phyloP scores from a whole-genome alignment of 2,113 vertebrate genomes.

The Sapayoa aenigma region DNA sequence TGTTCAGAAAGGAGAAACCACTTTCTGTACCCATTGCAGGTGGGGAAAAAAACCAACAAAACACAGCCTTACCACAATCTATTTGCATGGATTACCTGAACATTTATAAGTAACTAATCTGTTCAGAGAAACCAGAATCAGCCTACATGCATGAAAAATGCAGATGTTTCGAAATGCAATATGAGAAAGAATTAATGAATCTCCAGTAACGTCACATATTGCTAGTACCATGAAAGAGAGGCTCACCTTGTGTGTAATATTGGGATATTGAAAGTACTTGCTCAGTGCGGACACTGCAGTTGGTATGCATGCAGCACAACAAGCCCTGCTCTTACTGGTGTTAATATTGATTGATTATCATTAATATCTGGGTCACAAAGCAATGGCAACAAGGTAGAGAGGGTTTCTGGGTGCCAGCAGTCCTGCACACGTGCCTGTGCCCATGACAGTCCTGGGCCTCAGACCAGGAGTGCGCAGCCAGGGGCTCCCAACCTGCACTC shows the following conservation, averaged over 20 bases:
- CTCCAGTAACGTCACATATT: background rate
- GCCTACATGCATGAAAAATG: background rate
- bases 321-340: background rate
- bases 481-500: background rate
- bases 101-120: constrained; percentile 31
- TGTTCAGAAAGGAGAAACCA: constrained; percentile 16
- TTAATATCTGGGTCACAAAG: background rate
- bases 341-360: background rate
- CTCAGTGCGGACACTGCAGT: background rate
- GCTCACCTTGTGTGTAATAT: background rate
- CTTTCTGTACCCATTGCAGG: background rate
- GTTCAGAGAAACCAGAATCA: background rate
- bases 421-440: accelerated
- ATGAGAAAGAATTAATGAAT: constrained; percentile 2
- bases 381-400: background rate
- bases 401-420: background rate
- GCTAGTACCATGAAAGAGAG: background rate
- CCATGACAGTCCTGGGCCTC: accelerated
- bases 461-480: background rate
- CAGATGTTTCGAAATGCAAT: background rate
- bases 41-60: background rate
- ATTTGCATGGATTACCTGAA: constrained; percentile 37
- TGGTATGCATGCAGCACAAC: background rate
- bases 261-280: background rate
- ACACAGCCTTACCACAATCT: background rate